phyloP scores from a whole-genome alignment of 2,113 vertebrate species.

The Ascaphus truei region DNA sequence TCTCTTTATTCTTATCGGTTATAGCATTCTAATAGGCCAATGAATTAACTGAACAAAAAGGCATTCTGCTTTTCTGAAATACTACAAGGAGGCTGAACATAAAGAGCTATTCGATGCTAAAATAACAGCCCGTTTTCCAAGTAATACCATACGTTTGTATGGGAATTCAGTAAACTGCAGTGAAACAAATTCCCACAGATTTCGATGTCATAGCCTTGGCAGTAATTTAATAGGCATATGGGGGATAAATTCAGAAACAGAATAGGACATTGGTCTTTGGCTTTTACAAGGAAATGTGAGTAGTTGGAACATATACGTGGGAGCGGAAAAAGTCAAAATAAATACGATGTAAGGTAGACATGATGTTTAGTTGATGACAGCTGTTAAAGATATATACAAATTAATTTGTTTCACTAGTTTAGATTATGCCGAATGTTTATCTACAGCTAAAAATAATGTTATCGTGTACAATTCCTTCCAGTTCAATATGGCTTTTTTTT shows the following conservation, averaged over 20 bases:
- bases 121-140: slow-evolving; percentile 41
- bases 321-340: neutral
- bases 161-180: neutral
- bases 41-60: neutral
- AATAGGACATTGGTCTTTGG: neutral
- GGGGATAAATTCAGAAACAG: slow-evolving; percentile 26
- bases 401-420: neutral
- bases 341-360: neutral
- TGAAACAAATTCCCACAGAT: slow-evolving; percentile 53
- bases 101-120: slow-evolving; percentile 45
- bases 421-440: neutral
- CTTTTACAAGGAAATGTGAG: slow-evolving; percentile 11
- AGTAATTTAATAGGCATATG: slow-evolving; percentile 47
- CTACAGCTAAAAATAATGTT: neutral
- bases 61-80: slow-evolving; percentile 37
- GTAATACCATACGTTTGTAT: neutral
- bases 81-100: slow-evolving; percentile 40
- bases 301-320: neutral
- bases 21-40: neutral
- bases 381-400: neutral
- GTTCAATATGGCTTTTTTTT: neutral
- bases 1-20: neutral
- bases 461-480: neutral
- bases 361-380: slow-evolving; percentile 1
- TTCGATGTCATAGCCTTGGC: slow-evolving; percentile 53